Base-by-base conservation (phyloP, 1,140 invertebrate species). In the Ips nitidus region DNA sequence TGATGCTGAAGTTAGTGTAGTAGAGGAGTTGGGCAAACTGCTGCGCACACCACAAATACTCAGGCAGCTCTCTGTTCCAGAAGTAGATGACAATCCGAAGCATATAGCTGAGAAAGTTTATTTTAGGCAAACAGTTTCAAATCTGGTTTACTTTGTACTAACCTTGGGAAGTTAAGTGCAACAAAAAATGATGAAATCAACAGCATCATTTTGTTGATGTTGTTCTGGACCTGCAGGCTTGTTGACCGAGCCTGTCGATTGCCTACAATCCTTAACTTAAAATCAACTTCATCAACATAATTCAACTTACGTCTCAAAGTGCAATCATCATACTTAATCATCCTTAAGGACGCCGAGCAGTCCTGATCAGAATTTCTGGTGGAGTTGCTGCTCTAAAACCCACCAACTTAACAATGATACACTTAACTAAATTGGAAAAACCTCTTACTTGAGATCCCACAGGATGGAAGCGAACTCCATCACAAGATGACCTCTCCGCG, bases 1-100 rank as follows among this genome's bases (percentile, higher is more conserved):
- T 94, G 56, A 94, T 90, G 56, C 90, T 90, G 76, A 93, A 94
- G 80, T 94, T 94, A 4, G 89, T 89, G 74, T 92, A 86, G 79
- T 91, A 94, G n/a, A 91, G 81, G 8, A 79, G 60, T 75, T 77
- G 77, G 40, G 69, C 79, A 80, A 87, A 84, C 72, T 90, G 89
- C 39, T 86, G 77, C 0, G 84, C 79, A 40, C 83, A 78, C 80
- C 75, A 85, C 7, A 85, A 41, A 8, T 63, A 66, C 47, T 70
- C 50, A 53, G 78, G 45, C 64, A 76, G 58, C 1, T 60, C 22
- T 59, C 63, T 59, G 7, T 60, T 56, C 55, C 66, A 40, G 70
- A 77, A 78, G 57, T 71, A 78, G 42, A 71, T 56, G 41, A 66
- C 74, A 5, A 78, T 22, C 40, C 78, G 63, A 36, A 77, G 66